A percentile compares a stretch with the other conserved stretches of the same genome.
Evolutionary conservation across 2,113 vertebrate genomes (phyloP).

Genomic region (Seriola aureovittata): DNA sequence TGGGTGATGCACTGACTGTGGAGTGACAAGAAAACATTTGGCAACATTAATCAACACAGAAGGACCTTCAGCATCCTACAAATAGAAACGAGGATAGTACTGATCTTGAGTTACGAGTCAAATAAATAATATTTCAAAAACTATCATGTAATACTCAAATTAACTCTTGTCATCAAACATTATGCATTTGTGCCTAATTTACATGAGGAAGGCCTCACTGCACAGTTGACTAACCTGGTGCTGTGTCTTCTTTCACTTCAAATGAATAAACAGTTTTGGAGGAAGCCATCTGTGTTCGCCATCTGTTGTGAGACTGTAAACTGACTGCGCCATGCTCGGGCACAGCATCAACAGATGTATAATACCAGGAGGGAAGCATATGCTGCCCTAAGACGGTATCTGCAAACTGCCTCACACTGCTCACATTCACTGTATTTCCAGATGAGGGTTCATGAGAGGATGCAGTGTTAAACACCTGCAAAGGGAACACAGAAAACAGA

Average conservation of each 20-base stretch:
- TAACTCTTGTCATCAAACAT: slow-evolving; percentile 15
- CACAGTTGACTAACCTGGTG: slow-evolving; percentile 76
- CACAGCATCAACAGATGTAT: slow-evolving; percentile 53
- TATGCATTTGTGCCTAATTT: slow-evolving; percentile 1
- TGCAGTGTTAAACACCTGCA: slow-evolving; percentile 64
- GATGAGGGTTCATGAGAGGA: slow-evolving; percentile 39
- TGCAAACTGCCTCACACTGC: slow-evolving; percentile 36
- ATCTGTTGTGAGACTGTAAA: slow-evolving; percentile 60
- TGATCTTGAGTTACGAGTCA: not conserved
- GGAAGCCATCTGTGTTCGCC: slow-evolving; percentile 70
- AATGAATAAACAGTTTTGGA: slow-evolving; percentile 81
- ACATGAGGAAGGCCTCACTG: not conserved
- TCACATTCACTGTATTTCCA: slow-evolving; percentile 43
- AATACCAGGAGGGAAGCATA: slow-evolving; percentile 48
- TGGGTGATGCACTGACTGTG: not conserved
- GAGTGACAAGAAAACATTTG: not conserved
- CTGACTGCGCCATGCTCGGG: slow-evolving; percentile 29
- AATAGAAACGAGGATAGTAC: not conserved
- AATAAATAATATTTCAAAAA: slow-evolving; percentile 4
- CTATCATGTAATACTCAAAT: not conserved
- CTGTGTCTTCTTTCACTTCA: slow-evolving; percentile 82
- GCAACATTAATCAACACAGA: not conserved
- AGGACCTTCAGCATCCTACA: not conserved
- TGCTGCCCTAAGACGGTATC: slow-evolving; percentile 46
- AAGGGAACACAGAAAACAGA: slow-evolving; percentile 1